These are phyloP conservation scores for Eupeodes luniger DNA, from an alignment of 2,888 invertebrate genomes.

Conservation along the genomic window DNA sequence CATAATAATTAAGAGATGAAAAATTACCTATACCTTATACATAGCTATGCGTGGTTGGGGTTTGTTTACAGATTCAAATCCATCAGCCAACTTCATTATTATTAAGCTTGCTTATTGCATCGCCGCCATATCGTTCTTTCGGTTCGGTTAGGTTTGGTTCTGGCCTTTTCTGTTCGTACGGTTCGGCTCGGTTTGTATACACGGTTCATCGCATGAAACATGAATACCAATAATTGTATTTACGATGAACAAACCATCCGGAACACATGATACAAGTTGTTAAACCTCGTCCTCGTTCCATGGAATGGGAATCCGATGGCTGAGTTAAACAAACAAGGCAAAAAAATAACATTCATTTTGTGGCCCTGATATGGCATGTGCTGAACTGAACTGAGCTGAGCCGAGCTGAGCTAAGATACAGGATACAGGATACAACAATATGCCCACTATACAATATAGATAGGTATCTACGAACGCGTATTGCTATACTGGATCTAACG, in stretches of 20 bases:
- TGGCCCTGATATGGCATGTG: slow-evolving; percentile 30
- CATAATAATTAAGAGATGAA: no score
- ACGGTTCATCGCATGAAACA: slow-evolving; percentile 45
- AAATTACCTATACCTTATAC: no score
- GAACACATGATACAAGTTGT: slow-evolving; percentile 38
- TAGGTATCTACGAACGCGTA: no score
- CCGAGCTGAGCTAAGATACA: neutral
- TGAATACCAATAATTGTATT: slow-evolving; percentile 57
- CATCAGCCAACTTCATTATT: no score
- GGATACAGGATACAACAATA: neutral
- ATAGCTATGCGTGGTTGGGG: no score
- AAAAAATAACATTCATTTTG: slow-evolving; percentile 28
- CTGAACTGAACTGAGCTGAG: no score
- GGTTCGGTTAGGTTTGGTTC: no score
- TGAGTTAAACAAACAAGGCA: neutral
- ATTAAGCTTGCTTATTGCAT: no score
- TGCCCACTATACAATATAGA: neutral
- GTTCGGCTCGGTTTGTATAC: neutral
- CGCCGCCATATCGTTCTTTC: no score
- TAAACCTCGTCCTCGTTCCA: neutral
- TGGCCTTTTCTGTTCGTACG: no score
- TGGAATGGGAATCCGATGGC: neutral
- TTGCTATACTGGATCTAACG: neutral
- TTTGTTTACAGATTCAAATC: no score
- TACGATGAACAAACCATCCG: slow-evolving; percentile 35